phyloP scores from a whole-genome alignment of 2,113 vertebrate genomes.

The Tachuris rubrigastra region DNA sequence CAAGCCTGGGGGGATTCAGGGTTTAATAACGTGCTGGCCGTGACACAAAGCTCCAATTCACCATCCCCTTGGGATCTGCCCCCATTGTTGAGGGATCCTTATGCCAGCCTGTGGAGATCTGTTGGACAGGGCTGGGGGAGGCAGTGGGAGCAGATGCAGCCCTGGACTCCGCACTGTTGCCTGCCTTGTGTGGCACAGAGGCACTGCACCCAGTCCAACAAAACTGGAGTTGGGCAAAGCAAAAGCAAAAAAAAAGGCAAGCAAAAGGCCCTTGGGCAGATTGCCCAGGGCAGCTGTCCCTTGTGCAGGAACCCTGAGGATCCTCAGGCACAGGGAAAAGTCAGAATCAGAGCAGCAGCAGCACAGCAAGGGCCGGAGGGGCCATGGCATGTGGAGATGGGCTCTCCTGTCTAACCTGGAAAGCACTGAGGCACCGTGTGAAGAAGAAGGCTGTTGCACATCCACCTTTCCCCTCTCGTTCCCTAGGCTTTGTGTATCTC shows the following conservation, averaged over 20 bases:
- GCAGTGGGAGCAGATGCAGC: background rate
- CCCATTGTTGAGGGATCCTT: background rate
- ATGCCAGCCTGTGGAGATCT: accelerated
- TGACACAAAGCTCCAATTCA: background rate
- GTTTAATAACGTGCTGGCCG: background rate
- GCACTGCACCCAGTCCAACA: background rate
- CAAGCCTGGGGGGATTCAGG: background rate
- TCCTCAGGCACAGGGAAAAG: background rate
- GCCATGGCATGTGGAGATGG: background rate
- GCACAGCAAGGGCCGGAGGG: background rate
- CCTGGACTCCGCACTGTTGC: background rate
- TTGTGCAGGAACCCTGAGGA: background rate
- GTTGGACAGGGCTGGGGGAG: background rate
- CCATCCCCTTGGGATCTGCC: background rate
- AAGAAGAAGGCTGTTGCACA: background rate
- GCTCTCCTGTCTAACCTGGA: background rate
- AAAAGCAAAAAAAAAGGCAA: background rate
- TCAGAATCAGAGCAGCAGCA: background rate
- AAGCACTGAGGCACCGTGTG: background rate
- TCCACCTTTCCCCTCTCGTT: background rate
- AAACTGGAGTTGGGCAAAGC: background rate
- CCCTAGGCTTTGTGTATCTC: background rate
- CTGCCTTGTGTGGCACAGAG: background rate
- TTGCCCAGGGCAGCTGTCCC: background rate
- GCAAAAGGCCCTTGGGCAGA: background rate